Evolutionary conservation across 2,797 vertebrate species (phyloP).

Genomic region (Chelonia mydas): DNA sequence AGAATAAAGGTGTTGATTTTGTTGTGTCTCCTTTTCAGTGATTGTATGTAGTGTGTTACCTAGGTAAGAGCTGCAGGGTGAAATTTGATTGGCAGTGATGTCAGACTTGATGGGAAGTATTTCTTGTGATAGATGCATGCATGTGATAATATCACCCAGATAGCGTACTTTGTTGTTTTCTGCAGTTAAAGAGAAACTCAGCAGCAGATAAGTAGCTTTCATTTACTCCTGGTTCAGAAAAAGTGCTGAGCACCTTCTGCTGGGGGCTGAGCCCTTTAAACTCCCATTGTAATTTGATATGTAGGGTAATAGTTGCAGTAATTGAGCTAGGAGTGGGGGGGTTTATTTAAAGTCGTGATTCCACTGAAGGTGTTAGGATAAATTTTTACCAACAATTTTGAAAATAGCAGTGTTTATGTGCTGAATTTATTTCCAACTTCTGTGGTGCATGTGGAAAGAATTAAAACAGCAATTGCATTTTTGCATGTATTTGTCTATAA

Average conservation of each 20-base stretch:
- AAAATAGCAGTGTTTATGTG: not conserved
- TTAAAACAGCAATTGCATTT: constrained; percentile 46
- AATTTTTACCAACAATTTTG: constrained; percentile 28
- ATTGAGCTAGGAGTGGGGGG: not conserved
- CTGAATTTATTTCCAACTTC: constrained; percentile 29
- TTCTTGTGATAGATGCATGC: not conserved
- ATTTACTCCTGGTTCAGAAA: not conserved
- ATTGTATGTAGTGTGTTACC: not conserved
- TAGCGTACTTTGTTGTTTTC: not conserved
- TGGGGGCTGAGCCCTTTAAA: not conserved
- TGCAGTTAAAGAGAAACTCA: not conserved
- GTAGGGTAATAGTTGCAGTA: constrained; percentile 20
- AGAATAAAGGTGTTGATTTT: not conserved
- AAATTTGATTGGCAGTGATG: constrained; percentile 25
- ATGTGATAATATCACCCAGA: not conserved
- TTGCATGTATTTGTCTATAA: not conserved
- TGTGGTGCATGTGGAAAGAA: constrained; percentile 25
- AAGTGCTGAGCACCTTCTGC: not conserved
- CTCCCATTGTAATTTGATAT: not conserved
- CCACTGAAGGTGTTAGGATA: constrained; percentile 26
- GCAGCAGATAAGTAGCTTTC: not conserved
- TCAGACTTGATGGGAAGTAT: not conserved
- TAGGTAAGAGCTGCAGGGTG: not conserved
- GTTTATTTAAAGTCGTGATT: constrained; percentile 24
- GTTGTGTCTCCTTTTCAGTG: not conserved